Base-by-base conservation (phyloP, 2,113 vertebrate genomes). In the Pao palembangensis region DNA sequence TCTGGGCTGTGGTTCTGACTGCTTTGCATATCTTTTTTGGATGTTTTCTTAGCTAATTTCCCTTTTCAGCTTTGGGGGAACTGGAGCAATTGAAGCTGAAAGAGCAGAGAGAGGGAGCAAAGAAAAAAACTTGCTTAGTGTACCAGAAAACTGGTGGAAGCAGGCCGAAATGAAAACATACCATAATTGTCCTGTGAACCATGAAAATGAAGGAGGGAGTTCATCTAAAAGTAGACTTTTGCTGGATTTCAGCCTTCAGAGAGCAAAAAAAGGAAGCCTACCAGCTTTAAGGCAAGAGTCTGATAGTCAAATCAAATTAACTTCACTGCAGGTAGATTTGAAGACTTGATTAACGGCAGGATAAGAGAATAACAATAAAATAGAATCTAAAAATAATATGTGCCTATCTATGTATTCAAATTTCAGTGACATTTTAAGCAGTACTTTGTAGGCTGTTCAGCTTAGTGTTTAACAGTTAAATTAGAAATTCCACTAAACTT, bases 141-240 rank as follows among this genome's bases (percentile, higher is more conserved):
- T 58, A 55, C 67, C 62, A 64, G 74, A 65, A 73, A 75, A 58
- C 55, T 42, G 56, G 62, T 52, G 20, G 61, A 20, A 60, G 41
- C 50, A 56, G 53, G 67, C 61, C 55, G 5, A 64, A 38, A 61
- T 31, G 48, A 21, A 65, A 78, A 73, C 61, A 53, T 4, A 10
- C 15, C 6, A 43, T 28, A 5, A 51, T 53, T 60, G 70, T 1
- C 17, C 6, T 10, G 5, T 75, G 56, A 75, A 73, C 62, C 68
- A 28, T 70, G 51, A 73, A 75, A 67, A 71, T 62, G 6, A 46
- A n/a, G 34, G 57, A 49, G 56, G 31, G 43, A 75, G 55, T 53
- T 66, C 38, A 63, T 79, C 55, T 48, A 53, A 51, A 67, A 58
- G 6, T 2, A 52, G 68, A 69, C 34, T 38, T 12, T 6, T 11